Evolutionary conservation across 2,797 vertebrate species (phyloP).

Genomic region (Antennarius maculatus): DNA sequence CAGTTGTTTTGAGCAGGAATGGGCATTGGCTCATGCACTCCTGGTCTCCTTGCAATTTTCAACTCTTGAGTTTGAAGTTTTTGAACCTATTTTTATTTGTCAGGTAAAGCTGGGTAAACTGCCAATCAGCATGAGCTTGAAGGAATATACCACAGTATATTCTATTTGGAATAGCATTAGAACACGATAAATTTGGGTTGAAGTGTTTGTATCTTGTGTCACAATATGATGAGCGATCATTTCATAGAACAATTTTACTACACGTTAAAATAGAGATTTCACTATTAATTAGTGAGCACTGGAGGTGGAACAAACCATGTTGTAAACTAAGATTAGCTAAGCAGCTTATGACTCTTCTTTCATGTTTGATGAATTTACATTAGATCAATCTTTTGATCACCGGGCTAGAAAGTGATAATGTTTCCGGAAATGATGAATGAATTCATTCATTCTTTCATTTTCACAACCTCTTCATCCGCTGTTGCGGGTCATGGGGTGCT

Average conservation of each 20-base stretch:
- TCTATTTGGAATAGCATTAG: slow-evolving; percentile 3
- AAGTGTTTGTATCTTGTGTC: background rate
- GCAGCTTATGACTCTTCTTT: background rate
- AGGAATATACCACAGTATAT: slow-evolving; percentile 6
- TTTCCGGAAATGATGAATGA: background rate
- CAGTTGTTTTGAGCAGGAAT: slow-evolving; percentile 9
- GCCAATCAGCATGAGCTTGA: slow-evolving; percentile 14
- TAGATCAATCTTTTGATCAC: background rate
- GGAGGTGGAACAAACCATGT: background rate
- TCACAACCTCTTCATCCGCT: too few species aligned
- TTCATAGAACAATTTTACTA: background rate
- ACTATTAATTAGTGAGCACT: background rate
- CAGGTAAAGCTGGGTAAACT: slow-evolving; percentile 17
- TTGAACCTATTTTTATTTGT: slow-evolving; percentile 43
- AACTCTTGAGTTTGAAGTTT: slow-evolving; percentile 15
- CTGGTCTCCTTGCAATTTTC: slow-evolving; percentile 31
- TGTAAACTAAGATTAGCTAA: background rate
- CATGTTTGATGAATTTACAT: background rate
- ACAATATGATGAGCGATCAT: too few species aligned
- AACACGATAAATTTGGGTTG: background rate
- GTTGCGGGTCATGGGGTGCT: too few species aligned
- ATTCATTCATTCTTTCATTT: background rate
- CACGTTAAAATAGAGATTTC: background rate
- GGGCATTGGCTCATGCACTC: slow-evolving; percentile 16
- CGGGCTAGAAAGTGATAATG: background rate